Base-by-base conservation (phyloP, 2,113 vertebrate species). In the Mixornis gularis region DNA sequence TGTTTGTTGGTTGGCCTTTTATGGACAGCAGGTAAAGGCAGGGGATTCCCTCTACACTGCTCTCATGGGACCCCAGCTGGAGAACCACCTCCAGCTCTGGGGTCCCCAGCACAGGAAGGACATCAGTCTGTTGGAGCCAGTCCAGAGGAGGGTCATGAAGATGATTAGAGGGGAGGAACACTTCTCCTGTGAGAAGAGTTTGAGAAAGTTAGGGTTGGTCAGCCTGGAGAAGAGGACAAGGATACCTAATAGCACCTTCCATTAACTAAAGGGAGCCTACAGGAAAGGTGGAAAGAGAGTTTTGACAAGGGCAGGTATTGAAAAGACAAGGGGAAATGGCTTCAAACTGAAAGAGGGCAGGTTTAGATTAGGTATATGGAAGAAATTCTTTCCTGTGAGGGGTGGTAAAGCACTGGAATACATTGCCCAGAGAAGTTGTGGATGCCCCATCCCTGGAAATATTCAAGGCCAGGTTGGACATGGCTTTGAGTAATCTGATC, bases 371-470 rank as follows among this genome's bases (percentile, higher is more conserved):
- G 46, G 4, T 34, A 27, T 18, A 21, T 27, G 21, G 26, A 68
- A 48, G 20, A 60, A 41, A 62, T 82, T 62, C 8, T 73, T 59
- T 60, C 18, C 40, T 48, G 6, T 41, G 14, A 53, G 25, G 30
- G 6, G 17, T 18, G 15, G 12, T 41, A 38, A 74, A 34, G 24
- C 46, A 34, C 17, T 34, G 29, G 6, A 26, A 53, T n/a, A 53
- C 0, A 0, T 53, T 48, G 5, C 9, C 20, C 21, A 26, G 17
- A 22, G n/a, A 59, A 40, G 17, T 0, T 68, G 25, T 53, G 29
- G 9, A 40, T 46, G 7, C 4, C 7, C 10, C 19, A 34, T 34
- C 11, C 38, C 62, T 46, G 24, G 16, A 73, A 46, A 29, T 53
- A 19, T 46, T 60, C 38, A 53, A 30, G 46, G 22, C 9, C 21